A percentile compares a stretch with the other conserved stretches of the same genome.
These are phyloP conservation scores for Eudyptes chrysolophus DNA, from an alignment of 2,113 vertebrate species.

Conservation along the genomic window DNA sequence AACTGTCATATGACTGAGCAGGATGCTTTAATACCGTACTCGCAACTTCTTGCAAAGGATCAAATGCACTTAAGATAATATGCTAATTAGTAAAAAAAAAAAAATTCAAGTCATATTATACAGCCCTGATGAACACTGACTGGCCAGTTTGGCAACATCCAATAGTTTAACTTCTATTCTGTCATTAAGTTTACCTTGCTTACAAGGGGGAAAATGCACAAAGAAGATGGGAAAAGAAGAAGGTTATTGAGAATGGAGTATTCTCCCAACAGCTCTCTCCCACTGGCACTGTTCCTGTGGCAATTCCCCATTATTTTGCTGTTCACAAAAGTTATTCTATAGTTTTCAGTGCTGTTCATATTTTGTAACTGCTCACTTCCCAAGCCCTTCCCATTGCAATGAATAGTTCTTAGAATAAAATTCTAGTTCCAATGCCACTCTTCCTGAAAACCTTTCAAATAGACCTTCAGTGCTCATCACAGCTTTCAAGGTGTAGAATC, in stretches of 20 bases:
- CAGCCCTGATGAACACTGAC: background rate
- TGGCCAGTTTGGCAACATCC: background rate
- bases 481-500: background rate
- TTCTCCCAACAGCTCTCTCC: background rate
- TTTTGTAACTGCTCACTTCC: background rate
- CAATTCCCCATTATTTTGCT: background rate
- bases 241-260: background rate
- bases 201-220: background rate
- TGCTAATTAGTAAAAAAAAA: background rate
- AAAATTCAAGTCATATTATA: background rate
- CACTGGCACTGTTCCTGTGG: background rate
- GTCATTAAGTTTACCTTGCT: background rate
- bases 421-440: background rate
- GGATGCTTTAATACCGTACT: background rate
- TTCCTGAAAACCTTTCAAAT: background rate
- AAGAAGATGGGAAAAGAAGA: background rate
- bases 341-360: background rate
- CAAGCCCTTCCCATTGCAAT: background rate
- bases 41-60: background rate
- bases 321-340: background rate
- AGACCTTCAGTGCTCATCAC: background rate
- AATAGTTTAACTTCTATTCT: background rate
- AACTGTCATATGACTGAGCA: background rate
- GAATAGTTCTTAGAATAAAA: background rate
- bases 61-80: background rate